These are phyloP conservation scores for Chaenocephalus aceratus DNA, from an alignment of 2,113 vertebrate species.

Conservation along the genomic window DNA sequence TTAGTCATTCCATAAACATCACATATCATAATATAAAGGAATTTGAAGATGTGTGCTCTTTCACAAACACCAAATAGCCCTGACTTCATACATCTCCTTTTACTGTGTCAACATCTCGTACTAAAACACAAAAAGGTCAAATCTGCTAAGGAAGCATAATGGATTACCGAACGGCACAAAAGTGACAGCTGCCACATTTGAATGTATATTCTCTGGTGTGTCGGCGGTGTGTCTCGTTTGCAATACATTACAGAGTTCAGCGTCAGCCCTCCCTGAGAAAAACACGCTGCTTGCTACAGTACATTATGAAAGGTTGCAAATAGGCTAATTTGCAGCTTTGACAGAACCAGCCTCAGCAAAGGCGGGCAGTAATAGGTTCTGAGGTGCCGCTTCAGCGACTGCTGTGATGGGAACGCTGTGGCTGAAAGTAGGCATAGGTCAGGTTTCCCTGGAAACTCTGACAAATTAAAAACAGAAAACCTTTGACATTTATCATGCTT, in stretches of 20 bases:
- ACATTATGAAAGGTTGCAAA: conserved; percentile 80
- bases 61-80: neutral
- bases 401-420: conserved; percentile 70
- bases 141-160: conserved; percentile 50
- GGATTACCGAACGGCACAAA: conserved; percentile 47
- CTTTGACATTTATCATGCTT: conserved; percentile 82
- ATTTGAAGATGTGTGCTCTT: neutral
- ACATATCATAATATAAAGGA: neutral
- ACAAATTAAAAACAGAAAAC: conserved; percentile 83
- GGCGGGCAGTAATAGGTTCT: conserved; percentile 73
- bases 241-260: conserved; percentile 41
- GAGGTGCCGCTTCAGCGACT: conserved; percentile 76
- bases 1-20: neutral
- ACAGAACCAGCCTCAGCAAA: conserved; percentile 72
- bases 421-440: conserved; percentile 77
- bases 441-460: conserved; percentile 79
- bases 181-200: conserved; percentile 67
- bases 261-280: conserved; percentile 41
- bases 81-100: neutral
- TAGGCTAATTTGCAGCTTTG: conserved; percentile 80
- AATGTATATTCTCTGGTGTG: conserved; percentile 51
- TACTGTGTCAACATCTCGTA: conserved; percentile 10
- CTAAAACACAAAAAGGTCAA: conserved; percentile 27
- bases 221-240: conserved; percentile 68
- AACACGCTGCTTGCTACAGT: conserved; percentile 70